These are phyloP conservation scores for Epizoanthus scotinus DNA, from an alignment of 92 coral and sea anemone genomes.

Conservation along the genomic window DNA sequence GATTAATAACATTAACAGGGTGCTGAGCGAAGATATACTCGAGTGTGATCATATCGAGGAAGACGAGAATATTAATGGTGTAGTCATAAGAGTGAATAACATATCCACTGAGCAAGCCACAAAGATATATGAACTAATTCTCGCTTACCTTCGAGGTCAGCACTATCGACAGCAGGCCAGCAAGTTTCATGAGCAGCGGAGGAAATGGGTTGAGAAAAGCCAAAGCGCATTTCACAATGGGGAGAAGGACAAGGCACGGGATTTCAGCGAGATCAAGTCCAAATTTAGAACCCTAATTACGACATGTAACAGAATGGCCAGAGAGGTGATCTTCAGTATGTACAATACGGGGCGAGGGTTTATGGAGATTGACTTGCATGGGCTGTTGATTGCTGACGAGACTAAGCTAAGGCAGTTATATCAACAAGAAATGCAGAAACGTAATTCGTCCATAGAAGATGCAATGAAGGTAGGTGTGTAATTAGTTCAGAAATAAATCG, in stretches of 20 bases:
- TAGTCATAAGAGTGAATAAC: neutral
- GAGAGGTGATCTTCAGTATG: slow-evolving; percentile 37
- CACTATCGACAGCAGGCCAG: slow-evolving; percentile 50
- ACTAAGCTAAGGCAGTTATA: neutral
- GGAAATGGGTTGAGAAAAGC: slow-evolving; percentile 39
- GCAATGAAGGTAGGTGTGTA: neutral
- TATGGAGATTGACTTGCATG: slow-evolving; percentile 53
- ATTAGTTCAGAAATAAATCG: too few relatives aligned
- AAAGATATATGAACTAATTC: slow-evolving; percentile 20
- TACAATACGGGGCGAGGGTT: slow-evolving; percentile 39
- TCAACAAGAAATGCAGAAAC: slow-evolving; percentile 3
- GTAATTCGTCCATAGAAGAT: neutral
- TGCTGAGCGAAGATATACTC: slow-evolving; percentile 9
- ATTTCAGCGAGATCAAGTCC: slow-evolving; percentile 44
- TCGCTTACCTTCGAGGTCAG: slow-evolving; percentile 27
- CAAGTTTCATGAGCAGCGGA: slow-evolving; percentile 41
- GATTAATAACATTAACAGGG: slow-evolving; percentile 45
- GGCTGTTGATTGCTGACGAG: slow-evolving; percentile 57
- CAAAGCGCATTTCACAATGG: neutral
- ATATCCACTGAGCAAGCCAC: neutral
- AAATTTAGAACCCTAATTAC: slow-evolving; percentile 42
- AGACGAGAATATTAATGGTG: neutral
- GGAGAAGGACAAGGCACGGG: neutral
- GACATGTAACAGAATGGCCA: slow-evolving; percentile 42
- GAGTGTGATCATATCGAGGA: slow-evolving; percentile 5